Evolutionary conservation across 2,797 vertebrate genomes (phyloP).

Genomic region (Gymnodraco acuticeps): DNA sequence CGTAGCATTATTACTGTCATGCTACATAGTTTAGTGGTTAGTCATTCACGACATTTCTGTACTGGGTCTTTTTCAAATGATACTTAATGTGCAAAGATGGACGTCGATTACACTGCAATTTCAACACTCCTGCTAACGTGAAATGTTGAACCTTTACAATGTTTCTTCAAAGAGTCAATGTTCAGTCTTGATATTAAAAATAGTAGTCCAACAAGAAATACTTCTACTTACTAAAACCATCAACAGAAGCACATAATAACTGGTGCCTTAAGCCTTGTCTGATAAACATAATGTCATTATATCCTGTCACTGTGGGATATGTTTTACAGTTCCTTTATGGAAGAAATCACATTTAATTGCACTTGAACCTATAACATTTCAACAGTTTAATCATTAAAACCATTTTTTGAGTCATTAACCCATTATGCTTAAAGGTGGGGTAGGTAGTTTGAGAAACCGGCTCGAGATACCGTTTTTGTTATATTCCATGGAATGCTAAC

Average conservation of each 20-base stretch:
- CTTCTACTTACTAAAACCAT: not conserved
- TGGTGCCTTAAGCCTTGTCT: not conserved
- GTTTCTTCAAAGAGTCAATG: not conserved
- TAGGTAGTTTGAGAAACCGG: too few relatives aligned
- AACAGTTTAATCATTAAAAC: conserved; percentile 24
- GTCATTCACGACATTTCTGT: not conserved
- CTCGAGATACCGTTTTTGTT: too few relatives aligned
- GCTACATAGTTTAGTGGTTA: not conserved
- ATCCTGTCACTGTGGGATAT: not conserved
- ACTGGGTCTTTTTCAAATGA: not conserved
- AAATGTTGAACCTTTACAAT: not conserved
- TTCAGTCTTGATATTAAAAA: not conserved
- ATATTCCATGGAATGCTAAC: too few relatives aligned
- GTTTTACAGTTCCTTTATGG: conserved; percentile 19
- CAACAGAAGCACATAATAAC: not conserved
- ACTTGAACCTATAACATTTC: conserved; percentile 45
- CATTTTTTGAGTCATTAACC: conserved; percentile 25
- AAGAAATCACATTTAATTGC: conserved; percentile 53
- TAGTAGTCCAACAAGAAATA: not conserved
- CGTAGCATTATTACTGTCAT: not conserved
- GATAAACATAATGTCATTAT: not conserved
- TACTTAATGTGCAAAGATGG: not conserved
- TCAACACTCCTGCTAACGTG: not conserved
- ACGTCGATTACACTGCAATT: not conserved
- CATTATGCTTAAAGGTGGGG: not conserved